A percentile compares a stretch with the other conserved stretches of the same genome.
Conservation (phyloP, 2,797 vertebrate species). For the Halcyon chelicuti region DNA sequence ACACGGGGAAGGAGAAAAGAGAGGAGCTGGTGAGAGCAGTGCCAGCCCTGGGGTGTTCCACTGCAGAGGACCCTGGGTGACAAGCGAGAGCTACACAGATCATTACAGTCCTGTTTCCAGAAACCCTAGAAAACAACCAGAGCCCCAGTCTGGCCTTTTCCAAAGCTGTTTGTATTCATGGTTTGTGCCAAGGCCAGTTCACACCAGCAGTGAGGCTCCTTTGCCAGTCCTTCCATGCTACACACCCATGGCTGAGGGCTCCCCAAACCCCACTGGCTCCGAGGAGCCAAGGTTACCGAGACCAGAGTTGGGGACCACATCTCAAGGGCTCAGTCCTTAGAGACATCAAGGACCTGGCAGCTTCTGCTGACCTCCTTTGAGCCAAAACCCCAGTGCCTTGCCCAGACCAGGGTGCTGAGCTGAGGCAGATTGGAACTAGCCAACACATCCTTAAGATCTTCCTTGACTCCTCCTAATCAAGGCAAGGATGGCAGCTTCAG, state of each 20-base stretch:
- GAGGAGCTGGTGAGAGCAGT: neutral
- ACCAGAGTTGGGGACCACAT: accelerated
- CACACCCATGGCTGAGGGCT: accelerated
- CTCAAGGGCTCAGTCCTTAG: accelerated
- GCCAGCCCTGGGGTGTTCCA: accelerated
- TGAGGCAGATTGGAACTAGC: neutral
- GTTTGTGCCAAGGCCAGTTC: neutral
- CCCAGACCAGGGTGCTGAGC: neutral
- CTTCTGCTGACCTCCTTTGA: neutral
- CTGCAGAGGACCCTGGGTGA: accelerated
- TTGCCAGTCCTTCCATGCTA: neutral
- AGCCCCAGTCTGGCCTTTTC: neutral
- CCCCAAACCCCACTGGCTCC: neutral
- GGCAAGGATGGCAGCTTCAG: accelerated
- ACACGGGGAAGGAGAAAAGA: neutral
- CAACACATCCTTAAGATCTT: accelerated
- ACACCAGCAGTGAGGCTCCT: accelerated
- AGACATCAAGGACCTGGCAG: neutral
- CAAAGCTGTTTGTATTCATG: neutral
- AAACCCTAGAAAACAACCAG: neutral
- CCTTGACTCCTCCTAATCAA: neutral
- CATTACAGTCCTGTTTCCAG: accelerated
- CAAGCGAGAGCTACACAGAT: accelerated
- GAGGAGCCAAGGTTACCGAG: accelerated
- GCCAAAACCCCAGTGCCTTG: neutral